Conservation (phyloP, 53 echinoderm and acorn worm genomes). For the Arbacia lixula region DNA sequence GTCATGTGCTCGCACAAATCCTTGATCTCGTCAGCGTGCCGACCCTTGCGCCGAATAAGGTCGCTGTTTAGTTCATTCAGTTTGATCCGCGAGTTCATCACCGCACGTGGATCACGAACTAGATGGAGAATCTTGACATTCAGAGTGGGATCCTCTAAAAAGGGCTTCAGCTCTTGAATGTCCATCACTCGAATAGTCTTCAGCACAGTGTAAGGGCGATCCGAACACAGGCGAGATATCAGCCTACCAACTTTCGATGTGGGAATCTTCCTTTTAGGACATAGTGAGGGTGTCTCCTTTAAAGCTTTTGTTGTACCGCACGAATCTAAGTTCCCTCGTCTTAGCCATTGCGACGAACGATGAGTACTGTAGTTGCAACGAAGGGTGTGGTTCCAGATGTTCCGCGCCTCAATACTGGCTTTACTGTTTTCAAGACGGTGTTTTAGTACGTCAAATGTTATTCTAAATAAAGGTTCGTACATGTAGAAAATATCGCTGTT, state of each 20-base stretch:
- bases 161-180: constrained; percentile 47
- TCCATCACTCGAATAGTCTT: constrained; percentile 80
- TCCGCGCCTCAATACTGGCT: neutral
- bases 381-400: constrained; percentile 37
- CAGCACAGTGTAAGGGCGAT: constrained; percentile 51
- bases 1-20: constrained; percentile 77
- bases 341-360: neutral
- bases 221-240: constrained; percentile 31
- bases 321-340: neutral
- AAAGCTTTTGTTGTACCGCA: constrained; percentile 11
- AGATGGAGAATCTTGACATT: constrained; percentile 79
- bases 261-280: constrained; percentile 18
- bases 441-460: constrained; percentile 61
- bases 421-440: neutral
- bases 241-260: constrained; percentile 1
- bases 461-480: constrained; percentile 69
- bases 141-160: constrained; percentile 39
- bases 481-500: constrained; percentile 77
- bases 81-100: constrained; percentile 73
- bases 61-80: constrained; percentile 60
- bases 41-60: constrained; percentile 61
- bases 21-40: constrained; percentile 51
- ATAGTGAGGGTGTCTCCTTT: constrained; percentile 8
- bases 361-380: constrained; percentile 46
- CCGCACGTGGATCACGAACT: constrained; percentile 81